Evolutionary conservation across 2,113 vertebrate species (phyloP).

Genomic region (Climacteris rufus): DNA sequence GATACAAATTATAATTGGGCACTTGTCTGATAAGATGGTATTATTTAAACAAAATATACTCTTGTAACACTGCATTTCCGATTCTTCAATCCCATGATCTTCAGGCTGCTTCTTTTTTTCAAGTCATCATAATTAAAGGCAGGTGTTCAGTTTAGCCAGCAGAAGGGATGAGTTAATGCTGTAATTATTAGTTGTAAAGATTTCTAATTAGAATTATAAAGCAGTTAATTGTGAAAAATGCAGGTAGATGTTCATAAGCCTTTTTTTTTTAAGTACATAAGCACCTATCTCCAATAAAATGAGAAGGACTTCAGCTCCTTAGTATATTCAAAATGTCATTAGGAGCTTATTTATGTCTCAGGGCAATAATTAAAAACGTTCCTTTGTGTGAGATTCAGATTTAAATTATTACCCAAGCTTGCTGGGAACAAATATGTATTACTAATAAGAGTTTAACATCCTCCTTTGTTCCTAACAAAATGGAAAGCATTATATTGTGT

Average conservation of each 20-base stretch:
- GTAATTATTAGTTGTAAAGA: slow-evolving; percentile 52
- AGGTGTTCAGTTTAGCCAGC: slow-evolving; percentile 43
- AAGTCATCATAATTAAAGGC: slow-evolving; percentile 49
- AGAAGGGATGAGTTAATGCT: slow-evolving; percentile 37
- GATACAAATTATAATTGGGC: slow-evolving; percentile 57
- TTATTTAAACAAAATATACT: slow-evolving; percentile 51
- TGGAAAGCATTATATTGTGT: background rate
- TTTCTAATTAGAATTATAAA: slow-evolving; percentile 29
- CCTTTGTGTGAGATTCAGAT: background rate
- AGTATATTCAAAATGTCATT: background rate
- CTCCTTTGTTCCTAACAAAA: background rate
- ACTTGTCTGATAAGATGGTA: slow-evolving; percentile 43
- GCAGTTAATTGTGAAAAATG: background rate
- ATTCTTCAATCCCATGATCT: background rate
- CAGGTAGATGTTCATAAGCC: background rate
- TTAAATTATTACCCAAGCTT: background rate
- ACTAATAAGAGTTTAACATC: background rate
- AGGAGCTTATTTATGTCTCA: background rate
- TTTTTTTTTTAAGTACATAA: background rate
- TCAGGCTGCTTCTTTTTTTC: slow-evolving; percentile 15
- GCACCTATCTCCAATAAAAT: background rate
- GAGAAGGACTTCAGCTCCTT: background rate
- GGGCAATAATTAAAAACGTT: background rate
- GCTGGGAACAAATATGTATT: background rate
- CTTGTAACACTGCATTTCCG: background rate